Conservation (phyloP, 2,888 invertebrate genomes). For the Luperina testacea region DNA sequence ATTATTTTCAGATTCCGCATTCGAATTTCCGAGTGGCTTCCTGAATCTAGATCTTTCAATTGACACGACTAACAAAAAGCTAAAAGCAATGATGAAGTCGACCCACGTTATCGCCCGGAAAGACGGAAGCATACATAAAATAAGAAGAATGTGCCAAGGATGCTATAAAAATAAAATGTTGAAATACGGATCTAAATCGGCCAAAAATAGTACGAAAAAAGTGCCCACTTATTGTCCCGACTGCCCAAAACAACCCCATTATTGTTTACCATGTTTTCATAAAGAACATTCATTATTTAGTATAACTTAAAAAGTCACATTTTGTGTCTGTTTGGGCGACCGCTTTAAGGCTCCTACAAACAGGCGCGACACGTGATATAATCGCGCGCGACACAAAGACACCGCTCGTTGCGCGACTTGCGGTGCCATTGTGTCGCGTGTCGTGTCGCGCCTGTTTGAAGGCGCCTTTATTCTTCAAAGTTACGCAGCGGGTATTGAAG, state of each 20-base stretch:
- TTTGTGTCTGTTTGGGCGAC: background rate
- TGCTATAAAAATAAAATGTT: constrained; percentile 13
- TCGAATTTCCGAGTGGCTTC: background rate
- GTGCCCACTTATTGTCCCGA: constrained; percentile 13
- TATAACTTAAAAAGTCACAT: background rate
- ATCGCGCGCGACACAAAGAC: too few relatives aligned
- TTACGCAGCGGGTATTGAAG: background rate
- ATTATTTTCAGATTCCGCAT: background rate
- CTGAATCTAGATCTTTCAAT: background rate
- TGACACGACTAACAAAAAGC: background rate
- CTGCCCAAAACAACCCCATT: constrained; percentile 28
- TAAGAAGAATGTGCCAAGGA: constrained; percentile 17
- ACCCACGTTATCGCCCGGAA: background rate
- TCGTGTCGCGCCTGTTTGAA: too few relatives aligned
- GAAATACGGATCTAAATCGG: background rate
- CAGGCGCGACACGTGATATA: too few relatives aligned
- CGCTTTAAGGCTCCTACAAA: too few relatives aligned
- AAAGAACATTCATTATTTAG: constrained; percentile 8
- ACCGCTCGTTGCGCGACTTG: too few relatives aligned
- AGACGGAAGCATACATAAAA: background rate
- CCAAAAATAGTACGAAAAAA: constrained; percentile 29
- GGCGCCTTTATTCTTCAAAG: too few relatives aligned
- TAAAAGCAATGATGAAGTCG: background rate
- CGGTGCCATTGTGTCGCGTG: too few relatives aligned
- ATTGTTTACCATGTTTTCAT: constrained; percentile 30